Evolutionary conservation across 2,113 vertebrate species (phyloP), one percentile per base, ranked within the genome.

Genomic region (Sebastes fasciatus): DNA sequence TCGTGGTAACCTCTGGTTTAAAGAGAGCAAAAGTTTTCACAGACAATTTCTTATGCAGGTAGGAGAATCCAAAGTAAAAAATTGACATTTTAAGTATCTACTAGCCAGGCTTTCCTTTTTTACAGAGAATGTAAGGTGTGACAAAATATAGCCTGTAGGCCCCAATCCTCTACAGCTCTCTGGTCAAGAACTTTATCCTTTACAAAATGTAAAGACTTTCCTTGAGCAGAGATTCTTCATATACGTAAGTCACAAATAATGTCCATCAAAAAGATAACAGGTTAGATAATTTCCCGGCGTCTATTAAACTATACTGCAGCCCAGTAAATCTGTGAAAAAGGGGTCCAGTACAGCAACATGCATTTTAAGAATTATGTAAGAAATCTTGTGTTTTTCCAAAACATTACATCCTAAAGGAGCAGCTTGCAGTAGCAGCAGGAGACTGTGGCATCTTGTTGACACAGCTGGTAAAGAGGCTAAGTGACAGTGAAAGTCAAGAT

Each of bases 381-480:
- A 65, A 52, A 51, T 67, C 0, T 23, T 45, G 51, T 74, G 54
- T 77, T 88, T 55, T 60, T 46, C 17, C 2, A 66, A 23, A 55
- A 40, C 40, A 43, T 57, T 12, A 0, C n/a, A 7, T n/a, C n/a
- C 34, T 54, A 12, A 17, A 26, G 34, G 4, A 54, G 4, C 16
- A 49, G 42, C 2, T 6, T 49, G 16, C 23, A 51, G 69, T 85
- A 82, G 69, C 89, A 80, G 86, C 71, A 57, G 87, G 83, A 0
- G 55, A 26, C 16, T 1, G 23, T 0, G 65, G 34, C 66, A 55
- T 89, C 46, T 43, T 93, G 89, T 88, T 91, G 85, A 83, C 70
- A 64, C 93, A 93, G 91, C 83, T 92, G 90, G n/a, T 65, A 48
- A 74, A 74, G 55, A 4, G 21, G 43, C 61, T 74, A 46, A 11